phyloP scores from a whole-genome alignment of 2,888 invertebrate species.

The Napeogenes sylphis region DNA sequence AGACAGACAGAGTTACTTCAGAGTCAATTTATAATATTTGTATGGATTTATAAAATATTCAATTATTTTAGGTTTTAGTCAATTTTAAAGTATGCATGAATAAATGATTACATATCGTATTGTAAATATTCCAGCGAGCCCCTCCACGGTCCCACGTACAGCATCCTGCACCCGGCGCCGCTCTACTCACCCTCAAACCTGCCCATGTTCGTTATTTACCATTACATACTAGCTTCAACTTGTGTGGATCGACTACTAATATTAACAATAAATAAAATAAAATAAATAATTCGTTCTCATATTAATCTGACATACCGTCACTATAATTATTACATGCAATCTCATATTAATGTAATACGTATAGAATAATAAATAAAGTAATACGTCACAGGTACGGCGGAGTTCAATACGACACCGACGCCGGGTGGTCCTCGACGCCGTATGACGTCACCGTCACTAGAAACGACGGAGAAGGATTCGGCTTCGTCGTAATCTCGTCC shows the following conservation, averaged over 20 bases:
- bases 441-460: slow-evolving; percentile 95
- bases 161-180: slow-evolving; percentile 68
- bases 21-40: too few species aligned
- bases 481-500: slow-evolving; percentile 98
- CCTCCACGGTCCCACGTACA: slow-evolving; percentile 55
- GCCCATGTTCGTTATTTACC: slow-evolving; percentile 43
- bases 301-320: too few species aligned
- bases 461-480: slow-evolving; percentile 97
- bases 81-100: too few species aligned
- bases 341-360: too few species aligned
- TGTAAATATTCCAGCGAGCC: slow-evolving; percentile 42
- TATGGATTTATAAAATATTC: neutral
- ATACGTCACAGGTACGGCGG: slow-evolving; percentile 66
- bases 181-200: slow-evolving; percentile 61
- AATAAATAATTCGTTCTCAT: neutral
- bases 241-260: neutral
- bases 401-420: slow-evolving; percentile 59
- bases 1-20: too few species aligned
- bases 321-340: too few species aligned
- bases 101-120: slow-evolving; percentile 6
- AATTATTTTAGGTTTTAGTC: neutral
- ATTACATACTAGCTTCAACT: neutral
- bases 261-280: too few species aligned
- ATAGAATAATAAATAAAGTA: too few species aligned
- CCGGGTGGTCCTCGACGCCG: slow-evolving; percentile 79